phyloP scores from a whole-genome alignment of 2,113 vertebrate genomes.

The Synchiropus splendidus region DNA sequence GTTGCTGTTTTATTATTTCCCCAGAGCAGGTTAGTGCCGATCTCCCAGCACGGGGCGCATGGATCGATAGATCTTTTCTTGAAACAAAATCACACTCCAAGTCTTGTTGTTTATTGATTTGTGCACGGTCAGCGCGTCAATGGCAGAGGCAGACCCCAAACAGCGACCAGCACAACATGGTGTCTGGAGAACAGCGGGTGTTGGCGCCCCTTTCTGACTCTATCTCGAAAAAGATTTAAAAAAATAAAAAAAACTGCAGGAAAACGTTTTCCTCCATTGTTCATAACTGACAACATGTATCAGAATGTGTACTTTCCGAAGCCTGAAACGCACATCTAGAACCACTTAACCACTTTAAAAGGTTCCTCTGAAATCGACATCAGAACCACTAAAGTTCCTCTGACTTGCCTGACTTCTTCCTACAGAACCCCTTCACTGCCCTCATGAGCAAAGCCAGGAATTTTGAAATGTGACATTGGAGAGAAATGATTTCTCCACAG shows the following conservation, averaged over 20 bases:
- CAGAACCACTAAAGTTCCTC: too few relatives aligned
- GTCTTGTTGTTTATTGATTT: conserved; percentile 46
- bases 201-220: too few relatives aligned
- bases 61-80: conserved; percentile 23
- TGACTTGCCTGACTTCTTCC: too few relatives aligned
- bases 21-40: neutral
- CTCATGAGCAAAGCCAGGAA: conserved; percentile 11
- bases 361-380: conserved; percentile 15
- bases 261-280: too few relatives aligned
- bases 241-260: too few relatives aligned
- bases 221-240: too few relatives aligned
- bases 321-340: too few relatives aligned
- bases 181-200: conserved; percentile 30
- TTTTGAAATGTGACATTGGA: conserved; percentile 13
- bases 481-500: conserved; percentile 18
- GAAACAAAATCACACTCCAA: conserved; percentile 30
- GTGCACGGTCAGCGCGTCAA: conserved; percentile 24
- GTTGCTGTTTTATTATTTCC: neutral
- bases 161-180: too few relatives aligned
- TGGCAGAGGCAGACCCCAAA: conserved; percentile 22
- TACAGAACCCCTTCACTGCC: neutral
- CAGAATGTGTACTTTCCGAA: too few relatives aligned
- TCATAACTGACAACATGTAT: too few relatives aligned
- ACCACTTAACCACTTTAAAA: too few relatives aligned
- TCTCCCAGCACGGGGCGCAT: neutral